phyloP scores from a whole-genome alignment of 1,140 invertebrate genomes.

The Dendroctonus valens region DNA sequence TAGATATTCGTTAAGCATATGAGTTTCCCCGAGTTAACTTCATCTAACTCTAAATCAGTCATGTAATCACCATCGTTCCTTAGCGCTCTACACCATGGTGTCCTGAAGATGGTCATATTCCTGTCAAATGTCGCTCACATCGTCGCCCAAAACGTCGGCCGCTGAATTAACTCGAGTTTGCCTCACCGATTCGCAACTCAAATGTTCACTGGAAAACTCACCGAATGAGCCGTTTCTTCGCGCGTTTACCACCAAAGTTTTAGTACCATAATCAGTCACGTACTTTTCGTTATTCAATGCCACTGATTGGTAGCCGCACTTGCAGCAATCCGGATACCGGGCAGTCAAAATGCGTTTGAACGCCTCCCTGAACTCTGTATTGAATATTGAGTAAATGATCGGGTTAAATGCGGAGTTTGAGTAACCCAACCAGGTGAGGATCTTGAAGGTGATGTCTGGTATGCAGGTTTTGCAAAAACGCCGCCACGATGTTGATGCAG shows the following conservation, averaged over 20 bases:
- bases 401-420: conserved; percentile 97
- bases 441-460: conserved; percentile 73
- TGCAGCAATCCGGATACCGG: conserved; percentile 64
- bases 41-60: no score
- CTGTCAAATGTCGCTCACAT: conserved; percentile 50
- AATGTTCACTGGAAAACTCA: conserved; percentile 61
- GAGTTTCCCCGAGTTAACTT: no score
- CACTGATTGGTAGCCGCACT: conserved; percentile 63
- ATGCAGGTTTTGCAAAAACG: conserved; percentile 94
- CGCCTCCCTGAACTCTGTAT: conserved; percentile 98
- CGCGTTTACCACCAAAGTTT: conserved; percentile 61
- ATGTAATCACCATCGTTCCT: neutral
- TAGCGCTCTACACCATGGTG: conserved; percentile 46
- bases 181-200: conserved; percentile 65
- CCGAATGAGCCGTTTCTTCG: conserved; percentile 67
- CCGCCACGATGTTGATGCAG: conserved; percentile 91
- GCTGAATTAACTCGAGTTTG: conserved; percentile 54
- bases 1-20: no score
- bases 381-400: conserved; percentile 99
- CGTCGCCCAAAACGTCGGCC: conserved; percentile 48
- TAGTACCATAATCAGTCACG: conserved; percentile 60
- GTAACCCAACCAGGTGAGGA: conserved; percentile 98
- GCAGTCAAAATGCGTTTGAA: conserved; percentile 93
- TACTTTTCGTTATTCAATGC: conserved; percentile 59
- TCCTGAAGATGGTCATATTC: conserved; percentile 47